Conservation (phyloP, 2,888 invertebrate species). For the Microplitis deprimator region DNA sequence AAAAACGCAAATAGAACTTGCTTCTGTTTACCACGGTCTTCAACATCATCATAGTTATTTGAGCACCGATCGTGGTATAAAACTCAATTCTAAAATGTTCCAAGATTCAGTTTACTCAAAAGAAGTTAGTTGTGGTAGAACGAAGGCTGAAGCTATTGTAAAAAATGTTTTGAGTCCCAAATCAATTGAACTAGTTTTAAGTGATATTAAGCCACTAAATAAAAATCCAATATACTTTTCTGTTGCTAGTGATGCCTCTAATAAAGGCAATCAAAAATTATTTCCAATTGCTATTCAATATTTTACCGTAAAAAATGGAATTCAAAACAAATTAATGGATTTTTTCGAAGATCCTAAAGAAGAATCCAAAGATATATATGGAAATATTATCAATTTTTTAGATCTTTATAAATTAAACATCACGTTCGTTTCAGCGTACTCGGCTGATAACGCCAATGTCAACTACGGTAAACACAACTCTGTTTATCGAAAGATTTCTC, state of each 20-base stretch:
- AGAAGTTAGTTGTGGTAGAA: conserved; percentile 4
- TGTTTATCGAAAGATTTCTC: neutral
- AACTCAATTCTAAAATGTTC: too few relatives aligned
- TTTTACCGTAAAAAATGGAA: too few relatives aligned
- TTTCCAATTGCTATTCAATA: too few relatives aligned
- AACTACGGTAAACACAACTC: conserved; percentile 2
- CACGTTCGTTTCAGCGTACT: neutral
- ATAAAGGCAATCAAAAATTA: too few relatives aligned
- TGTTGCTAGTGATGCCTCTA: conserved; percentile 1
- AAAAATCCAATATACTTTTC: neutral
- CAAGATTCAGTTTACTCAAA: too few relatives aligned
- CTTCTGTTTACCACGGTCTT: neutral
- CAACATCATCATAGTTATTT: neutral
- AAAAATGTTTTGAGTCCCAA: conserved; percentile 1
- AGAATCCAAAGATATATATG: neutral
- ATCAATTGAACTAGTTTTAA: neutral
- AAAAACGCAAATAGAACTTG: neutral
- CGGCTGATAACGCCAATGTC: neutral
- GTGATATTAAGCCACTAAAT: neutral
- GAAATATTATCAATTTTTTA: neutral
- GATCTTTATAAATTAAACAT: neutral
- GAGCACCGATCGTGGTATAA: too few relatives aligned
- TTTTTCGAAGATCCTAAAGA: too few relatives aligned
- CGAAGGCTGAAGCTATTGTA: conserved; percentile 62
- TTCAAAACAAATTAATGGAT: too few relatives aligned